phyloP scores from a whole-genome alignment of 2,888 invertebrate species.

The Melikaiella ostensackeni region DNA sequence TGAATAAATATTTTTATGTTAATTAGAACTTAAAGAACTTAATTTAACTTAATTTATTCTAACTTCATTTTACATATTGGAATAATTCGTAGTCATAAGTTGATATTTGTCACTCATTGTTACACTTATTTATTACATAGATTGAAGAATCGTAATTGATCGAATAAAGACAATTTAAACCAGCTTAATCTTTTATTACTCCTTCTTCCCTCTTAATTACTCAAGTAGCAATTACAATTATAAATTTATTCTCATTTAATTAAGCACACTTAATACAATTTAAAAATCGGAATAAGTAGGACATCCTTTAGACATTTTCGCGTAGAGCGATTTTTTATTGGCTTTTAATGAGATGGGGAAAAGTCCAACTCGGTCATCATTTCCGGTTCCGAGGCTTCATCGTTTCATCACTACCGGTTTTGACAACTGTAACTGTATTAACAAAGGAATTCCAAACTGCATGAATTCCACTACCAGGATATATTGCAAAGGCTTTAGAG shows the following conservation, averaged over 20 bases:
- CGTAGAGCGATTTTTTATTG: neutral
- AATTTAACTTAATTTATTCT: too few species aligned
- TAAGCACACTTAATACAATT: too few species aligned
- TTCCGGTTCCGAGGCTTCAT: constrained; percentile 24
- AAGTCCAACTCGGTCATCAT: constrained; percentile 21
- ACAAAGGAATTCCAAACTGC: constrained; percentile 18
- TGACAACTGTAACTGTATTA: neutral
- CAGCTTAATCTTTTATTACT: neutral
- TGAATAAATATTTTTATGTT: neutral
- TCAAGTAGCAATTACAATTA: neutral
- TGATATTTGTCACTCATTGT: constrained; percentile 1
- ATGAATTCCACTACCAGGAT: constrained; percentile 25
- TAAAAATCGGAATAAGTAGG: too few species aligned
- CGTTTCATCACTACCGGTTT: constrained; percentile 26
- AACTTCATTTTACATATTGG: too few species aligned
- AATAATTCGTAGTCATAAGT: too few species aligned
- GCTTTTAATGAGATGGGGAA: constrained; percentile 6
- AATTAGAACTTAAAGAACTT: neutral
- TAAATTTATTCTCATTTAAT: neutral
- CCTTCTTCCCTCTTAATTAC: neutral
- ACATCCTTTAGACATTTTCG: neutral
- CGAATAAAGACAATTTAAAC: constrained; percentile 10
- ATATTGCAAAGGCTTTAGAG: constrained; percentile 41
- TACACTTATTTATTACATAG: constrained; percentile 14
- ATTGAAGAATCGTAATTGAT: neutral